phyloP scores from a whole-genome alignment of 2,797 vertebrate genomes.

The Peromyscus melanophrys region DNA sequence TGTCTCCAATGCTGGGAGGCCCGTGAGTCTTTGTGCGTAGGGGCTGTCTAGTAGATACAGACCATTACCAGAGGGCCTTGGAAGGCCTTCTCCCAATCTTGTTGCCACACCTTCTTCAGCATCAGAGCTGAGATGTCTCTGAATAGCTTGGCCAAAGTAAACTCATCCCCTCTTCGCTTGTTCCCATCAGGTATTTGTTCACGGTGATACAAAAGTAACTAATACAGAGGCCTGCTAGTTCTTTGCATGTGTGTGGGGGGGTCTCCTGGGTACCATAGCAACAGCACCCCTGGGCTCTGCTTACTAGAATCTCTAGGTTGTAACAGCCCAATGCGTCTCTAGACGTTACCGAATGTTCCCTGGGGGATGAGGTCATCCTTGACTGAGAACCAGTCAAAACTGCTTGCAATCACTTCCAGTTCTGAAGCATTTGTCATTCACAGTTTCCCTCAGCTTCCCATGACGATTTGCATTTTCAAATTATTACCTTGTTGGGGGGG shows the following conservation, averaged over 20 bases:
- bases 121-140: not conserved
- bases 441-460: slow-evolving; percentile 22
- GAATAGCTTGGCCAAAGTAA: not conserved
- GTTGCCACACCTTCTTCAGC: not conserved
- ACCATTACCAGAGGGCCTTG: not conserved
- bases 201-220: not conserved
- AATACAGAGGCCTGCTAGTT: not conserved
- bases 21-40: no score
- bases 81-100: not conserved
- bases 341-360: not conserved
- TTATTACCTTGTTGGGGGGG: not conserved
- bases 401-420: slow-evolving; percentile 14
- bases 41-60: no score
- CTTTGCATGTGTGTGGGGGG: not conserved
- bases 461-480: slow-evolving; percentile 65
- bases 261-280: accelerated
- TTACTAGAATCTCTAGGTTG: not conserved
- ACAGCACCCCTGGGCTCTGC: not conserved
- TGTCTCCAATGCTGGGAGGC: not conserved
- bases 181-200: not conserved
- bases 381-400: slow-evolving; percentile 9
- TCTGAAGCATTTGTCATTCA: slow-evolving; percentile 53
- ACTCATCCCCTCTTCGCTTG: not conserved
- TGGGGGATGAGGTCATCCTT: not conserved
- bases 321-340: not conserved